These are phyloP conservation scores for Oxyura jamaicensis DNA, from an alignment of 2,113 vertebrate genomes.

Conservation along the genomic window DNA sequence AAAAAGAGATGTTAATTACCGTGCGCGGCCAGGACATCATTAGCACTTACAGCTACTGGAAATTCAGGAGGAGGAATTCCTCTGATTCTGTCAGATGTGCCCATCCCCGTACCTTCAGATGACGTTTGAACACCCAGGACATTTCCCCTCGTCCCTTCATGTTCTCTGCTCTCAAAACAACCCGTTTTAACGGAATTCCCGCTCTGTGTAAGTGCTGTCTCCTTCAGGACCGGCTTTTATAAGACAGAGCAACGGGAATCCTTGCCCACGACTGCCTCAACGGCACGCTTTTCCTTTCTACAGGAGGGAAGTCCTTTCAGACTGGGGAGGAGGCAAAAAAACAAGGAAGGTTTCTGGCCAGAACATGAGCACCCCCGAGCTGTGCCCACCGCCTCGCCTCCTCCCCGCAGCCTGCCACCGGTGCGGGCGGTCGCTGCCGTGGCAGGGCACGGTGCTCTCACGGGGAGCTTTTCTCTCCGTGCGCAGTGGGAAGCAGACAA, in stretches of 20 bases:
- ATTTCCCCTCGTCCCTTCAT: neutral
- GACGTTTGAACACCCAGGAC: neutral
- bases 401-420: neutral
- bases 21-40: neutral
- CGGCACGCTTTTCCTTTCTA: neutral
- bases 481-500: rapidly evolving
- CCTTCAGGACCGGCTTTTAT: neutral
- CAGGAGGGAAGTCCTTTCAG: neutral
- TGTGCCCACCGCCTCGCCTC: neutral
- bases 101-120: neutral
- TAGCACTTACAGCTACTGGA: constrained; percentile 23
- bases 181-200: neutral
- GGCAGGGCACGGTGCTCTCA: neutral
- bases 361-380: neutral
- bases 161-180: neutral
- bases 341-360: neutral
- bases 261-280: neutral
- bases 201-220: neutral
- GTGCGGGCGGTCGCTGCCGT: rapidly evolving
- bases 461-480: neutral
- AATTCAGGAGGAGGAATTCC: neutral
- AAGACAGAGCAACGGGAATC: neutral
- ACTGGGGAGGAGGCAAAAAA: neutral
- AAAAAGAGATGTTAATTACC: constrained; percentile 44
- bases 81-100: neutral